Percentiles rank a stretch among this genome's conserved stretches.
Evolutionary conservation across 2,797 vertebrate genomes (phyloP).

Genomic region (Carapus acus): DNA sequence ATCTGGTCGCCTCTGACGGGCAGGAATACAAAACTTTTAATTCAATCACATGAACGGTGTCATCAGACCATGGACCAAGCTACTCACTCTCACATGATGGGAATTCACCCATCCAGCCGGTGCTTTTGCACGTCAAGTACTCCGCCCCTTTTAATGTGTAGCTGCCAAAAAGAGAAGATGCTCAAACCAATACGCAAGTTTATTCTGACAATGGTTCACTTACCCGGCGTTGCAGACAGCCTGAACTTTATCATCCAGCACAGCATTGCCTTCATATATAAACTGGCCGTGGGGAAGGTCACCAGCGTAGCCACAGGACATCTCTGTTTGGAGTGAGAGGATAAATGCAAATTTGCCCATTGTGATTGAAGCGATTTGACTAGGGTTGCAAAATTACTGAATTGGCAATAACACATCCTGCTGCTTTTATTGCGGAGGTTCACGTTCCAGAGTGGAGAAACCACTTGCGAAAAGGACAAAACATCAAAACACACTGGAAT

Average conservation of each 20-base stretch:
- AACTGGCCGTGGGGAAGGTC: slow-evolving; percentile 56
- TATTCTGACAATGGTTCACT: slow-evolving; percentile 1
- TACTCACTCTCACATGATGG: slow-evolving; percentile 61
- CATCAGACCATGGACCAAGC: not conserved
- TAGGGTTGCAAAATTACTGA: slow-evolving; percentile 5
- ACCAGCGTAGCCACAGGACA: slow-evolving; percentile 52
- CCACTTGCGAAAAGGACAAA: too few species aligned
- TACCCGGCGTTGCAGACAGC: slow-evolving; percentile 64
- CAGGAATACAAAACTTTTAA: not conserved
- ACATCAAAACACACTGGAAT: too few species aligned
- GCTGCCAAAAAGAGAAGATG: slow-evolving; percentile 38
- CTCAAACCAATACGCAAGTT: not conserved
- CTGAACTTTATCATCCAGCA: slow-evolving; percentile 42
- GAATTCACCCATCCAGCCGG: slow-evolving; percentile 56
- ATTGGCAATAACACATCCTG: not conserved
- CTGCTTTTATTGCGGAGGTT: too few species aligned
- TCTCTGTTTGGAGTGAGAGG: slow-evolving; percentile 39
- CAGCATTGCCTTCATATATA: slow-evolving; percentile 30
- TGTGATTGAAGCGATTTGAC: not conserved
- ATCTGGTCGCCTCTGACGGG: not conserved
- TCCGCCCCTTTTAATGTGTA: slow-evolving; percentile 54
- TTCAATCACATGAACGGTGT: not conserved
- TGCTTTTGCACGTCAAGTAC: slow-evolving; percentile 49
- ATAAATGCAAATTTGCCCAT: not conserved
- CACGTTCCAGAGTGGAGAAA: too few species aligned